Conservation (phyloP, 2,797 vertebrate genomes). For the Centropyge bicolor region DNA sequence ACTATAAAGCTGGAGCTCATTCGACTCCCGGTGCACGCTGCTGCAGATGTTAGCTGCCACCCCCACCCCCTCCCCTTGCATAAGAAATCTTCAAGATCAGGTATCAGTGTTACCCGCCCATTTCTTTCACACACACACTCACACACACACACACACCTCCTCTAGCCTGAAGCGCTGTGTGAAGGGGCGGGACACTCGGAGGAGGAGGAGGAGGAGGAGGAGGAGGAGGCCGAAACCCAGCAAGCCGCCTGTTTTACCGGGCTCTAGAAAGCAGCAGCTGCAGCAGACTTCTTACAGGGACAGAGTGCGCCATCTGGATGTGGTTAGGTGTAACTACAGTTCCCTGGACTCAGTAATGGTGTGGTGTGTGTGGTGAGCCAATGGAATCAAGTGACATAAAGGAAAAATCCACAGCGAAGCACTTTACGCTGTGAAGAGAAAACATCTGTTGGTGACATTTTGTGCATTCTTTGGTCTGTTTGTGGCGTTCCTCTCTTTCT, state of each 20-base stretch:
- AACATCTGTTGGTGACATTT: not conserved
- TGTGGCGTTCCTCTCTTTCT: not conserved
- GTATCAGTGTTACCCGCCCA: conserved; percentile 51
- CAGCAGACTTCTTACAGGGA: not conserved
- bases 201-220: conserved; percentile 5
- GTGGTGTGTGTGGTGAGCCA: not conserved
- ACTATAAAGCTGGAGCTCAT: conserved; percentile 39
- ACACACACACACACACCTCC: conserved; percentile 37
- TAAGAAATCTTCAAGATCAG: conserved; percentile 43
- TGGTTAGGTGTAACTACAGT: conserved; percentile 36
- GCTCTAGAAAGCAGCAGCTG: conserved; percentile 42
- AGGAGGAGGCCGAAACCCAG: conserved; percentile 45
- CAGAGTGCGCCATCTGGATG: conserved; percentile 67
- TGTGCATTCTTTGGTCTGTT: no score
- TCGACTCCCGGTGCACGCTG: conserved; percentile 5
- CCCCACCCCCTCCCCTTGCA: not conserved
- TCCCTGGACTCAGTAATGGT: not conserved
- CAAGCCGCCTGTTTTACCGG: conserved; percentile 22
- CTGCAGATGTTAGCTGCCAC: conserved; percentile 39
- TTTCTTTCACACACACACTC: conserved; percentile 24
- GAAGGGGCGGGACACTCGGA: conserved; percentile 40
- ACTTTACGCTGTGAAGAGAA: not conserved
- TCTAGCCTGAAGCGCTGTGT: conserved; percentile 12
- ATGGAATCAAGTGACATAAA: not conserved
- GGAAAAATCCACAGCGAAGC: not conserved